Conservation (phyloP, 2,113 vertebrate species). For the Conger conger region DNA sequence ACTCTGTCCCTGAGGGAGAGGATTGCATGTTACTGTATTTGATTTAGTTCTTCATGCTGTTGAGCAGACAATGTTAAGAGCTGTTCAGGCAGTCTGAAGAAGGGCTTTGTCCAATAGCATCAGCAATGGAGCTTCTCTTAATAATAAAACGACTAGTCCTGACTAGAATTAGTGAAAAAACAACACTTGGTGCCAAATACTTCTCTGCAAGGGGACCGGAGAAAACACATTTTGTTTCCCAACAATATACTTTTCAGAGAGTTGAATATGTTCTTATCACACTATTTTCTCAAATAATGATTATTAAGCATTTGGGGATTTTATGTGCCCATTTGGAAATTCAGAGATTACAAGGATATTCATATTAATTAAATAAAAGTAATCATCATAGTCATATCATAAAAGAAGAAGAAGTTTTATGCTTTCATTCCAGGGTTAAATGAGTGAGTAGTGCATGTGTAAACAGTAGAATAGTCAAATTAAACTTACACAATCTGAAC, state of each 20-base stretch:
- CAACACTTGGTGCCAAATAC: neutral
- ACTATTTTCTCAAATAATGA: neutral
- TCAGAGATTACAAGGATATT: too few species aligned
- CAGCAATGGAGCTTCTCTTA: neutral
- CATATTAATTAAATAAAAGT: too few species aligned
- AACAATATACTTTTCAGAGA: neutral
- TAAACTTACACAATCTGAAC: slow-evolving; percentile 8
- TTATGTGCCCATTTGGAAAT: too few species aligned
- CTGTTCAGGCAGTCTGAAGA: neutral
- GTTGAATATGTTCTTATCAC: neutral
- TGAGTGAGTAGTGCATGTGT: neutral
- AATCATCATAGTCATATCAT: too few species aligned
- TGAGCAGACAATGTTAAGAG: neutral
- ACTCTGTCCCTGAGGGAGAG: neutral
- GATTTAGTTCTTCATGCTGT: neutral
- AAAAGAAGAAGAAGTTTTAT: too few species aligned
- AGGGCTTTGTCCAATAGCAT: neutral
- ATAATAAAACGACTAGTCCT: neutral
- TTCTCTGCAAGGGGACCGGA: neutral
- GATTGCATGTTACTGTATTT: neutral
- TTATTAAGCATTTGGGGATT: neutral
- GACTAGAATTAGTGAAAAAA: neutral
- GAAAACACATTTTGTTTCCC: neutral
- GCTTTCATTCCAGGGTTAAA: neutral
- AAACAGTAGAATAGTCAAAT: neutral